Evolutionary conservation across 2,113 vertebrate genomes (phyloP).

Genomic region (Paralichthys olivaceus): DNA sequence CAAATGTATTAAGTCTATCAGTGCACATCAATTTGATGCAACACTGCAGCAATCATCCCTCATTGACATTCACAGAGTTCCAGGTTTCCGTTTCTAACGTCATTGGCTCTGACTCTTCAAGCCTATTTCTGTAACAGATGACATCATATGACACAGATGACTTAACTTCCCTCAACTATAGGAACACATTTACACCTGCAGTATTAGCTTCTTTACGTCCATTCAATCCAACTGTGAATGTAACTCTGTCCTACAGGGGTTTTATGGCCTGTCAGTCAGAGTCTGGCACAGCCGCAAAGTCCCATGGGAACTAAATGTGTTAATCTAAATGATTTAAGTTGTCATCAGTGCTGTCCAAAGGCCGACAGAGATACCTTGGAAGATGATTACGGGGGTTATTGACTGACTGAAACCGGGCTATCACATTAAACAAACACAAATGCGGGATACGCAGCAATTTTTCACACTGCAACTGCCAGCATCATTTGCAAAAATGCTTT

Average conservation of each 20-base stretch:
- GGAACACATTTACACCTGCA: slow-evolving; percentile 26
- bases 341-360: slow-evolving; percentile 5
- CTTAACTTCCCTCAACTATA: slow-evolving; percentile 18
- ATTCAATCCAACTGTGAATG: slow-evolving; percentile 40
- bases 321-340: slow-evolving; percentile 43
- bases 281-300: slow-evolving; percentile 3
- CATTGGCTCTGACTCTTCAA: slow-evolving; percentile 65
- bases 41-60: slow-evolving; percentile 70
- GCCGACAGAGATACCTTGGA: not conserved
- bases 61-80: slow-evolving; percentile 68
- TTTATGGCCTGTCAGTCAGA: slow-evolving; percentile 24
- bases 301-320: slow-evolving; percentile 28
- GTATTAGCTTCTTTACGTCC: slow-evolving; percentile 22
- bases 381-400: slow-evolving; percentile 32
- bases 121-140: slow-evolving; percentile 65
- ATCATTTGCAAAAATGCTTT: slow-evolving; percentile 20
- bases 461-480: not conserved
- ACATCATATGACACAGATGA: slow-evolving; percentile 60
- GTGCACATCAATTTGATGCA: slow-evolving; percentile 73
- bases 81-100: slow-evolving; percentile 57
- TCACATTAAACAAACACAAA: slow-evolving; percentile 10
- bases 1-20: slow-evolving; percentile 56
- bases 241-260: slow-evolving; percentile 19
- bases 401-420: slow-evolving; percentile 18
- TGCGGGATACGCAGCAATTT: slow-evolving; percentile 14